These are phyloP conservation scores for Poeciliopsis turrubarensis DNA, from an alignment of 2,113 vertebrate genomes.

Conservation along the genomic window DNA sequence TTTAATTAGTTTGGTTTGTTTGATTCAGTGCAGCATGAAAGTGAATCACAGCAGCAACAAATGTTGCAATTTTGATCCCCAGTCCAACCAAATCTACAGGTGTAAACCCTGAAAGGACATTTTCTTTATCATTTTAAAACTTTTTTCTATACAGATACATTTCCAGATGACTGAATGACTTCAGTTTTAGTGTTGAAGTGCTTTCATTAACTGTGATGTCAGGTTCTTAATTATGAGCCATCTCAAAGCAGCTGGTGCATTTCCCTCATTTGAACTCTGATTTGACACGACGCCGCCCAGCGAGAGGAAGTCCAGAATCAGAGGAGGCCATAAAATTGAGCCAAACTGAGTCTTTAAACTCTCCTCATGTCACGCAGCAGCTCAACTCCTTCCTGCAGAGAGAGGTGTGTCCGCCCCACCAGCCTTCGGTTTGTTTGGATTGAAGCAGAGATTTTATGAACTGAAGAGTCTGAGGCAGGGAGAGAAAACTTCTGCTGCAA, in stretches of 20 bases:
- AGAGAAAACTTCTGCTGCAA: neutral
- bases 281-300: conserved; percentile 12
- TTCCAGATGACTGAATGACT: neutral
- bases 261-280: neutral
- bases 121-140: neutral
- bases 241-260: neutral
- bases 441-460: neutral
- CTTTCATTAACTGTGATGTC: neutral
- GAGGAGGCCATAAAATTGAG: conserved; percentile 20
- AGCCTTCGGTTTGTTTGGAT: conserved; percentile 3
- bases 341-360: conserved; percentile 27
- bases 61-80: too few relatives aligned
- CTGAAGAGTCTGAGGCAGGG: too few relatives aligned
- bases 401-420: conserved; percentile 4
- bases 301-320: conserved; percentile 39
- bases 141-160: neutral
- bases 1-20: too few relatives aligned
- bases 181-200: neutral
- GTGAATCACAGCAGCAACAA: too few relatives aligned
- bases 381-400: conserved; percentile 44
- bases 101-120: too few relatives aligned
- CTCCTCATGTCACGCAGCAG: conserved; percentile 25
- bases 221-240: neutral
- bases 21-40: too few relatives aligned
- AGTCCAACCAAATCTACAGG: too few relatives aligned